phyloP scores from a whole-genome alignment of 2,113 vertebrate genomes.

The Psilopsiagon aymara region DNA sequence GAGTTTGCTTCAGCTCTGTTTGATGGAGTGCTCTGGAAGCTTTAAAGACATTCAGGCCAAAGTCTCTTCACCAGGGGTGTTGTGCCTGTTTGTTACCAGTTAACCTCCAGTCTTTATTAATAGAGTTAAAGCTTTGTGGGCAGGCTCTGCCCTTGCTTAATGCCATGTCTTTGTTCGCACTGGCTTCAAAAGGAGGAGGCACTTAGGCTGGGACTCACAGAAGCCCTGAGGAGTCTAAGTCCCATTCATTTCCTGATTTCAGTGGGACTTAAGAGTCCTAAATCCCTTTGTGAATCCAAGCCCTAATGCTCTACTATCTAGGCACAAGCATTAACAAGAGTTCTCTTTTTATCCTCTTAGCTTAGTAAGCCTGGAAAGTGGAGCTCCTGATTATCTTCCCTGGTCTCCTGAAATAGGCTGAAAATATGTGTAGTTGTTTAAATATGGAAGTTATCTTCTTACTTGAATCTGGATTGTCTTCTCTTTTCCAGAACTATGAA shows the following conservation, averaged over 20 bases:
- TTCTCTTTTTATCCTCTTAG: conserved; percentile 65
- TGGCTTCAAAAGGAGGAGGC: conserved; percentile 42
- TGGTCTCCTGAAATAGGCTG: conserved; percentile 45
- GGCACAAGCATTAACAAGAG: conserved; percentile 53
- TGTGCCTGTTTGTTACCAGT: conserved; percentile 39
- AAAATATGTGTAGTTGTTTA: conserved; percentile 39
- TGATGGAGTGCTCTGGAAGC: not conserved
- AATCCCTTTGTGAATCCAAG: conserved; percentile 63
- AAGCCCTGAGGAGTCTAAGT: conserved; percentile 27
- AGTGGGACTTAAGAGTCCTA: conserved; percentile 49
- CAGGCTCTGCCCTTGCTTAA: conserved; percentile 22
- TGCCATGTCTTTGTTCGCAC: conserved; percentile 37
- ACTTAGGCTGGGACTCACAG: not conserved
- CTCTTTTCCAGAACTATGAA: not conserved
- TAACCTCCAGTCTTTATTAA: conserved; percentile 25
- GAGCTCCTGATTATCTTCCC: conserved; percentile 47
- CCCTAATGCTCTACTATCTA: conserved; percentile 53
- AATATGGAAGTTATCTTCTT: conserved; percentile 27
- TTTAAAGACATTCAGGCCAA: not conserved
- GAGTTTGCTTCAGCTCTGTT: not conserved
- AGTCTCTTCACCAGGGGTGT: not conserved
- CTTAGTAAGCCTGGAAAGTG: conserved; percentile 56
- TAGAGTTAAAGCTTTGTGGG: conserved; percentile 5
- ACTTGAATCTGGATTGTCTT: not conserved
- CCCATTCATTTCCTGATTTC: conserved; percentile 64